Evolutionary conservation across 1,140 invertebrate genomes (phyloP).

Genomic region (Zaprionus lachaisei): DNA sequence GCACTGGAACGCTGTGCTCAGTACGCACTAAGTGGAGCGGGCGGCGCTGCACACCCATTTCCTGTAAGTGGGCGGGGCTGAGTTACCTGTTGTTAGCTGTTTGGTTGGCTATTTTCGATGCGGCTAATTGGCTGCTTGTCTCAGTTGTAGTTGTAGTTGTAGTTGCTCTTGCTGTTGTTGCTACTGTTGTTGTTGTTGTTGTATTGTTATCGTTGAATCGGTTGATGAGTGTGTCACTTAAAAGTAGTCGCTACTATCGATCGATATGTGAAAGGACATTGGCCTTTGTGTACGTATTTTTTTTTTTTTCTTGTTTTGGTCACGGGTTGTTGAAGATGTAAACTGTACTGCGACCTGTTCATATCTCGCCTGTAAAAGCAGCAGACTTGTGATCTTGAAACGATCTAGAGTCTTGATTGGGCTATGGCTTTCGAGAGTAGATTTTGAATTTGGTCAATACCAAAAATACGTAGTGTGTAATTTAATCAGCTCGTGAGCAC

Average conservation of each 20-base stretch:
- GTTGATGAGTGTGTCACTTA: slow-evolving; percentile 29
- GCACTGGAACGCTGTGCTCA: slow-evolving; percentile 22
- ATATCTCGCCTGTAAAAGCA: slow-evolving; percentile 32
- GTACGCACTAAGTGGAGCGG: not conserved
- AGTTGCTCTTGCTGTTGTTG: slow-evolving; percentile 2
- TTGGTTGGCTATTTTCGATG: slow-evolving; percentile 39
- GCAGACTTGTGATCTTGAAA: slow-evolving; percentile 32
- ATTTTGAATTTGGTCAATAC: slow-evolving; percentile 66
- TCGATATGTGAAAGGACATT: slow-evolving; percentile 32
- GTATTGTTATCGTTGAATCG: slow-evolving; percentile 28
- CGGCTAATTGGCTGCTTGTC: slow-evolving; percentile 20
- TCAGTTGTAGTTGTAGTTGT: slow-evolving; percentile 15
- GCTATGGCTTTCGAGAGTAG: slow-evolving; percentile 51
- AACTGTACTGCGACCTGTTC: slow-evolving; percentile 61
- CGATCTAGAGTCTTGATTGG: slow-evolving; percentile 49
- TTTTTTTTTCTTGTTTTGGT: not conserved
- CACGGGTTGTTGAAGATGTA: slow-evolving; percentile 40
- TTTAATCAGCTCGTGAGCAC: slow-evolving; percentile 47
- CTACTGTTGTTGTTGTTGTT: not conserved
- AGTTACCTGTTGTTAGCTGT: slow-evolving; percentile 35
- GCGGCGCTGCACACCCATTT: slow-evolving; percentile 9
- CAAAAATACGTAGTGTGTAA: slow-evolving; percentile 46
- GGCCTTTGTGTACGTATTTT: slow-evolving; percentile 29
- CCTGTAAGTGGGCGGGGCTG: slow-evolving; percentile 33
- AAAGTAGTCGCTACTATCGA: slow-evolving; percentile 51